Percentiles rank a stretch among this genome's conserved stretches.
These are phyloP conservation scores for Agapornis canus DNA, from an alignment of 2,797 vertebrate species.

Conservation along the genomic window DNA sequence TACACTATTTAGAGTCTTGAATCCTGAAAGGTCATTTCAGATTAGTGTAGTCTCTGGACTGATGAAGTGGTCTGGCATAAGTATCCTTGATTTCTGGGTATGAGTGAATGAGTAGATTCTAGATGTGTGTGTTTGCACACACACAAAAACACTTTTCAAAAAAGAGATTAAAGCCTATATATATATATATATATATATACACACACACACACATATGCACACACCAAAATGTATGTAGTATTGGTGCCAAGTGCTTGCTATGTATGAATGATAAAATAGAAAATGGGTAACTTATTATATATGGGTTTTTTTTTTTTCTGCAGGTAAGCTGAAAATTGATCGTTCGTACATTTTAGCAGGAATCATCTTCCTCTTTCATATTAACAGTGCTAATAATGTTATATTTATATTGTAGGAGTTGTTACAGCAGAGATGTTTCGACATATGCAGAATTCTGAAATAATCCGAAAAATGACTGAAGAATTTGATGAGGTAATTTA, in stretches of 20 bases:
- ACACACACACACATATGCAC: no score
- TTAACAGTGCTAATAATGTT: slow-evolving; percentile 29
- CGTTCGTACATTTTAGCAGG: neutral
- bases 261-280: neutral
- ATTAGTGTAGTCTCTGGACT: neutral
- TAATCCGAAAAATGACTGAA: slow-evolving; percentile 99
- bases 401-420: slow-evolving; percentile 84
- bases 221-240: neutral
- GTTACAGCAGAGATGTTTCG: slow-evolving; percentile 98
- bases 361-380: neutral
- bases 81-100: neutral
- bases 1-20: neutral
- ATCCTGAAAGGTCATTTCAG: neutral
- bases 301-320: fast-evolving
- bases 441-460: slow-evolving; percentile 99
- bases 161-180: fast-evolving
- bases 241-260: neutral
- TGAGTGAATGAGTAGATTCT: neutral
- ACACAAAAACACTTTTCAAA: neutral
- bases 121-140: neutral
- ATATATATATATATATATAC: no score
- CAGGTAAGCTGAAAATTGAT: neutral
- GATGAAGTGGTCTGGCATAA: neutral
- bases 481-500: slow-evolving; percentile 97
- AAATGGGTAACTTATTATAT: neutral